Percentiles rank a stretch among this genome's conserved stretches.
Evolutionary conservation across 1,140 invertebrate species (phyloP).

Genomic region (Meloidogyne chitwoodi): DNA sequence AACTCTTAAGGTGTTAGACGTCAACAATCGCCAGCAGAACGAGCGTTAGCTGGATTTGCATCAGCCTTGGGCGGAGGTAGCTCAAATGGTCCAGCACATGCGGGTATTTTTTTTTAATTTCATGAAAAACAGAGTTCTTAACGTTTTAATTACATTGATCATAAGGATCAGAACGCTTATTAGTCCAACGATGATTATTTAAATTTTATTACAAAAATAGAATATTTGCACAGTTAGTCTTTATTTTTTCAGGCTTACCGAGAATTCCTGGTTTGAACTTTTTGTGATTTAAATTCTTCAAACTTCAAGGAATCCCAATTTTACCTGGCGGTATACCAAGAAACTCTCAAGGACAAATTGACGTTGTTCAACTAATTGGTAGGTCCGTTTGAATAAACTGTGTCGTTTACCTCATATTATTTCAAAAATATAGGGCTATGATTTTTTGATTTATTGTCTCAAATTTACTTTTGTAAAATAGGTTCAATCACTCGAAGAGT

Average conservation of each 20-base stretch:
- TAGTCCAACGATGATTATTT: too few species aligned
- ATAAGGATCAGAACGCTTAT: too few species aligned
- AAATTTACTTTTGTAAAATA: slow-evolving; percentile 11
- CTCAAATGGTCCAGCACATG: slow-evolving; percentile 46
- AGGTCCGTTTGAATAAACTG: slow-evolving; percentile 5
- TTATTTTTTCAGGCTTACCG: slow-evolving; percentile 31
- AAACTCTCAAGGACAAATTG: slow-evolving; percentile 59
- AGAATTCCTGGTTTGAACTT: slow-evolving; percentile 37
- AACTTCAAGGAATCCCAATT: slow-evolving; percentile 50
- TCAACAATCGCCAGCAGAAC: slow-evolving; percentile 54
- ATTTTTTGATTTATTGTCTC: background rate
- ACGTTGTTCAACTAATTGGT: slow-evolving; percentile 58
- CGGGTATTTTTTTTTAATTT: slow-evolving; percentile 25
- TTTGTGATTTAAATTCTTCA: background rate
- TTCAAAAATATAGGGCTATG: too few species aligned
- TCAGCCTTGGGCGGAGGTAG: slow-evolving; percentile 52
- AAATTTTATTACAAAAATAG: too few species aligned
- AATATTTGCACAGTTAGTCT: too few species aligned
- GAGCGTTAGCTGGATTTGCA: slow-evolving; percentile 54
- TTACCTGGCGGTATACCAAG: slow-evolving; percentile 58
- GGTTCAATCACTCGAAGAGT: slow-evolving; percentile 57
- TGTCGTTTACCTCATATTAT: background rate
- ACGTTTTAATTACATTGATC: too few species aligned
- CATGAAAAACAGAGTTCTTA: too few species aligned
- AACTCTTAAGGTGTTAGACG: slow-evolving; percentile 43